Base-by-base conservation (phyloP, 2,797 vertebrate genomes). In the Coccyzus lansbergi region DNA sequence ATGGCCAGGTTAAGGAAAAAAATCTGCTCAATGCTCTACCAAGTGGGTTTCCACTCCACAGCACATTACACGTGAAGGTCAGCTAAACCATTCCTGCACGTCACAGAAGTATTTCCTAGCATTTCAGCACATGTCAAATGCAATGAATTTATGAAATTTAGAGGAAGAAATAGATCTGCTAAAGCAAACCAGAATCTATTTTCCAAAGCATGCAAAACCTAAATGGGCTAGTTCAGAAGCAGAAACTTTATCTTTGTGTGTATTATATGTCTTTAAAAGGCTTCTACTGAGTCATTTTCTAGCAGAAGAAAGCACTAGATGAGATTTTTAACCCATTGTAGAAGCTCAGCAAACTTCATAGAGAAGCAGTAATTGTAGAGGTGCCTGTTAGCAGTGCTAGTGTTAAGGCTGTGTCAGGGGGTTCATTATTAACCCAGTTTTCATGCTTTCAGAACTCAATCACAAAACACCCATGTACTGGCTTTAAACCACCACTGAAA, bases 361-460 rank as follows among this genome's bases (percentile, higher is more conserved):
- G 49, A 86, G 76, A 91, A 87, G 62, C 38, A 83, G 74, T 91
- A 96, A 95, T 95, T 96, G 91, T 40, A 81, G 51, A 84, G 65
- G 75, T 64, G 60, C 78, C 74, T 82, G 33, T n/a, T 42, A 91
- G 84, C 70, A 78, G 33, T 34, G 53, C 56, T 85, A 31, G 78
- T 48, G 63, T 59, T 81, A 88, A 91, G 79, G 77, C 46, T 79
- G 25, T 64, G 44, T 49, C 2, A 1, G 19, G n/a, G 17, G 21
- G 42, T 58, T 80, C 77, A 65, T 84, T 95, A 92, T 88, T 92
- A 93, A 93, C 74, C 67, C 68, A 90, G 51, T 93, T 94, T 83
- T 94, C 70, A 76, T n/a, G 70, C 64, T 63, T 92, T 94, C 68
- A 67, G 25, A 88, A 49, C 34, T 93, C 62, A 60, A 40, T 64